Evolutionary conservation across 2,113 vertebrate genomes (phyloP).

Genomic region (Sebastes fasciatus): DNA sequence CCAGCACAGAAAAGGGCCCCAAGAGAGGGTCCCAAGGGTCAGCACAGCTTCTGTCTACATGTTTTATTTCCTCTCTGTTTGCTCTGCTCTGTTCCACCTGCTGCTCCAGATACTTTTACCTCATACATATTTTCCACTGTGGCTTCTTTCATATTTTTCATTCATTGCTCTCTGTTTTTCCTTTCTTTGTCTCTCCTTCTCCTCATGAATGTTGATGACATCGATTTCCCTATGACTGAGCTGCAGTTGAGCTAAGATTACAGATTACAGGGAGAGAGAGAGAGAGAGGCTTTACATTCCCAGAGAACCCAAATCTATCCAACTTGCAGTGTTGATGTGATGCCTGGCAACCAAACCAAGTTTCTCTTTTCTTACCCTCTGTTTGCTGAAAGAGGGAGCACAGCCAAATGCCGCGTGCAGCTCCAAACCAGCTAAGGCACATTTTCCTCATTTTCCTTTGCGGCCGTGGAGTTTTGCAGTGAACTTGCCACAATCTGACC

Average conservation of each 20-base stretch:
- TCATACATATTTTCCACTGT: background rate
- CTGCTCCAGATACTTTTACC: conserved; percentile 19
- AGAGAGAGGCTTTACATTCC: conserved; percentile 56
- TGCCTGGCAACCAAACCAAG: conserved; percentile 45
- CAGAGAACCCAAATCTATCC: conserved; percentile 49
- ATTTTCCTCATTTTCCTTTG: conserved; percentile 53
- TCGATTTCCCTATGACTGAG: conserved; percentile 26
- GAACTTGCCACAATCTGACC: conserved; percentile 58
- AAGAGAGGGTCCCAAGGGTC: conserved; percentile 45
- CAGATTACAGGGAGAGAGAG: conserved; percentile 51
- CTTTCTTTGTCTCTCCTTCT: background rate
- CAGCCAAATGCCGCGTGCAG: background rate
- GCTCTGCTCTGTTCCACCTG: conserved; percentile 37
- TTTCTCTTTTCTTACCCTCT: background rate
- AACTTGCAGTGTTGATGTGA: conserved; percentile 7
- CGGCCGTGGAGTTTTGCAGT: conserved; percentile 32
- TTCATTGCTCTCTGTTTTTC: background rate
- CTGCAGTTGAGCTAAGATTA: conserved; percentile 51
- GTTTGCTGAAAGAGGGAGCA: conserved; percentile 42
- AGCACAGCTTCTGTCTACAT: conserved; percentile 48
- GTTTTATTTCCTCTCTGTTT: conserved; percentile 9
- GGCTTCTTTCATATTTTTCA: background rate
- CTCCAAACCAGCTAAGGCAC: conserved; percentile 24
- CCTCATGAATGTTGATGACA: conserved; percentile 25
- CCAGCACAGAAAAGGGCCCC: conserved; percentile 34